A percentile compares a stretch with the other conserved stretches of the same genome.
Conservation (phyloP, 2,113 vertebrate species). For the Amphiprion percula region DNA sequence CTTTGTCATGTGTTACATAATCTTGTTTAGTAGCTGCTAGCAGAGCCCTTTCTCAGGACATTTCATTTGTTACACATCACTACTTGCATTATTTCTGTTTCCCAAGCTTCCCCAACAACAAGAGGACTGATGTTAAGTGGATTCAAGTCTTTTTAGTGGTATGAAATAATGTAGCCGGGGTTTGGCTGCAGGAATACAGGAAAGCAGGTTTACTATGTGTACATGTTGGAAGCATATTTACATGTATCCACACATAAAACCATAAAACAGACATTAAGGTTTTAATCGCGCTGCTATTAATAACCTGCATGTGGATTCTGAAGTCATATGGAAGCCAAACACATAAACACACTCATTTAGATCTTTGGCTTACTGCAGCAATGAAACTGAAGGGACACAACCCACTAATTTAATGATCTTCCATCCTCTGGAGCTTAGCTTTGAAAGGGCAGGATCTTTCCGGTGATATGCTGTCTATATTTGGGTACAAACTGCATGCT, state of each 20-base stretch:
- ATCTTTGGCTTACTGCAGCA: constrained; percentile 1
- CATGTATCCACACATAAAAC: background rate
- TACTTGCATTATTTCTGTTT: background rate
- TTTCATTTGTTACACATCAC: constrained; percentile 29
- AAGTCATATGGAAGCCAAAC: background rate
- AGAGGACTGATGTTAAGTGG: background rate
- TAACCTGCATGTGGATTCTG: background rate
- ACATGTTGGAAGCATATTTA: background rate
- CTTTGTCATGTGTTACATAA: constrained; percentile 36
- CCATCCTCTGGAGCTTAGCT: constrained; percentile 14
- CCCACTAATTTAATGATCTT: constrained; percentile 35
- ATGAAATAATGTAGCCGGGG: background rate
- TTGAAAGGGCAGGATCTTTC: constrained; percentile 33
- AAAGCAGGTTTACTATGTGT: background rate
- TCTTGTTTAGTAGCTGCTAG: constrained; percentile 27
- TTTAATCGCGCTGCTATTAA: background rate
- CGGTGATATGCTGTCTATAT: constrained; percentile 12
- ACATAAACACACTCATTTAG: constrained; percentile 12
- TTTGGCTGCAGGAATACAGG: background rate
- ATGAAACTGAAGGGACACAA: constrained; percentile 7
- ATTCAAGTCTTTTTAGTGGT: background rate
- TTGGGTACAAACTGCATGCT: background rate
- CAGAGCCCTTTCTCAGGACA: background rate
- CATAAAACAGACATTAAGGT: too few relatives aligned
- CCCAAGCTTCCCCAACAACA: background rate